Evolutionary conservation across 2,888 invertebrate genomes (phyloP), one percentile per base, ranked within the genome.

Genomic region (Melieria crassipennis): DNA sequence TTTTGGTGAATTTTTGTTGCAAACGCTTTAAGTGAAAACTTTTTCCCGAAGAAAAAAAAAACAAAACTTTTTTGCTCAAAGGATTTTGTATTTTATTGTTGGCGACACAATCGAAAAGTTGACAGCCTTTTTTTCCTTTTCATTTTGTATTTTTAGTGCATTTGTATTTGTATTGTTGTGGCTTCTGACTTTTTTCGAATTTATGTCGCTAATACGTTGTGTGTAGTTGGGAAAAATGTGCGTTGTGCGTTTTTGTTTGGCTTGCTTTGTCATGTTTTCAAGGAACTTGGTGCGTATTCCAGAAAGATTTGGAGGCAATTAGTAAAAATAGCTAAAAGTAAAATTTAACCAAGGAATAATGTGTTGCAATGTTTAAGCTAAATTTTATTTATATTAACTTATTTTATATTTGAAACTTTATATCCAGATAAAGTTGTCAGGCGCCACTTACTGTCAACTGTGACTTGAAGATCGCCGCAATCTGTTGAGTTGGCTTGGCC

Each of bases 21-120:
- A 62, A 69, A 62, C 47, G 58, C 70, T 58, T 70, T 65, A 65
- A 70, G 50, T 30, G 58, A 13, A 70, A 70, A 70, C 70, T 70
- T 70, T 58, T 58, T 52, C 45, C 47, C 46, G 43, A 61, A 64
- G 61, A 30, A 30, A 30, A 30, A 30, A 30, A 2, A 30, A 30
- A 30, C 57, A 50, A 61, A 67, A 67, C 60, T 67, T 60, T 61
- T 58, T 7, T 45, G 13, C 67, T 67, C 67, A 67, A 67, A 67
- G 67, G 67, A 67, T 69, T 63, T 56, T 62, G 47, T 62, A 69
- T 52, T 69, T 69, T 69, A 65, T 74, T 74, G 74, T 74, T 74
- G 60, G 70, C 45, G 63, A 70, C 69, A 72, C 72, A 74, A 74
- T 72, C 68, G 74, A 62, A 69, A 66, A 74, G 70, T 70, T 71